Evolutionary conservation across 1,140 invertebrate species (phyloP).

Genomic region (Microplitis mediator): DNA sequence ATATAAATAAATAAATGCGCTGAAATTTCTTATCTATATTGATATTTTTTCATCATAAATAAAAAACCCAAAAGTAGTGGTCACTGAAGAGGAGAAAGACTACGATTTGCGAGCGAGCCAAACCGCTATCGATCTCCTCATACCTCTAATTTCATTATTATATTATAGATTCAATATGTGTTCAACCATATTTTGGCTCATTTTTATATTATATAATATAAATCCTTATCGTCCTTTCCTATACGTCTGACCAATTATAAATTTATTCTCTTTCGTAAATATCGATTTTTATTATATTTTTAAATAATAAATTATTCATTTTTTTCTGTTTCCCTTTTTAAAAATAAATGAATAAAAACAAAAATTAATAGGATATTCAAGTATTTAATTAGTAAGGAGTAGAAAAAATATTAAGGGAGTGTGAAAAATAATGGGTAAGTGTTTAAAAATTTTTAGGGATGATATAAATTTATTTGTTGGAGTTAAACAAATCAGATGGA

Average conservation of each 20-base stretch:
- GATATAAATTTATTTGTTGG: too few relatives aligned
- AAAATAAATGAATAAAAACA: too few relatives aligned
- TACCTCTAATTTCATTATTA: not conserved
- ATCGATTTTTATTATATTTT: too few relatives aligned
- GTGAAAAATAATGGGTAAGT: too few relatives aligned
- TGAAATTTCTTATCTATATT: not conserved
- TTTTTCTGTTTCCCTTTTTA: too few relatives aligned
- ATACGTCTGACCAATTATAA: not conserved
- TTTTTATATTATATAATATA: not conserved
- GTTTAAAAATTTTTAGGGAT: too few relatives aligned
- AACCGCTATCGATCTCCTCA: conserved; percentile 17
- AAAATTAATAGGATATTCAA: too few relatives aligned
- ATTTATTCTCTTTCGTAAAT: not conserved
- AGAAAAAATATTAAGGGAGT: too few relatives aligned
- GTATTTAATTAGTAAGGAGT: too few relatives aligned
- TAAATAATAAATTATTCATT: too few relatives aligned
- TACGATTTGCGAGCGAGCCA: conserved; percentile 24
- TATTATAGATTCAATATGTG: not conserved
- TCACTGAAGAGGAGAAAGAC: not conserved
- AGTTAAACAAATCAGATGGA: conserved; percentile 4
- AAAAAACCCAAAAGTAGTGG: not conserved
- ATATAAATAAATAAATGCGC: too few relatives aligned
- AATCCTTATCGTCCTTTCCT: not conserved
- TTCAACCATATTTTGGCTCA: not conserved
- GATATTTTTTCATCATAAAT: not conserved